Percentiles rank a stretch among this genome's conserved stretches.
Evolutionary conservation across 2,113 vertebrate species (phyloP).

Genomic region (Hirundichthys speculiger): DNA sequence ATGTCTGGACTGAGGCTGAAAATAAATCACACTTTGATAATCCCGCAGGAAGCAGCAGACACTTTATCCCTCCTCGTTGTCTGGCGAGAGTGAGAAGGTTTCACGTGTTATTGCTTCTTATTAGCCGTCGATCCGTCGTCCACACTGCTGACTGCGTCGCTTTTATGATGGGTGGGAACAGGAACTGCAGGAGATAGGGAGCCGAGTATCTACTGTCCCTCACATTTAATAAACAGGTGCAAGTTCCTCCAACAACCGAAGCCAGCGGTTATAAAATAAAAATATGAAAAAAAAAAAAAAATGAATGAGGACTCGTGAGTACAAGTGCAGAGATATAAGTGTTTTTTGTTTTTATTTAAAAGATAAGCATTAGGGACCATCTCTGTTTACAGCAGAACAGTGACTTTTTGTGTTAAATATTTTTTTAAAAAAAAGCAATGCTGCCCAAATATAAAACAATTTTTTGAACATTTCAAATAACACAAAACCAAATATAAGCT

Average conservation of each 20-base stretch:
- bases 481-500: constrained; percentile 91
- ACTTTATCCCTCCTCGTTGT: constrained; percentile 23
- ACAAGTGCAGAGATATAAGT: constrained; percentile 78
- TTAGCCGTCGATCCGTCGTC: constrained; percentile 31
- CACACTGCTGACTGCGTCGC: constrained; percentile 57
- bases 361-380: constrained; percentile 87
- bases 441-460: constrained; percentile 94
- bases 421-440: constrained; percentile 88
- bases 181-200: constrained; percentile 39
- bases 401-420: constrained; percentile 93
- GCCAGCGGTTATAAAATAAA: no score
- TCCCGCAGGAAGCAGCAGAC: constrained; percentile 6
- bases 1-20: constrained; percentile 19
- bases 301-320: not conserved
- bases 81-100: constrained; percentile 23
- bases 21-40: constrained; percentile 7
- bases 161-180: constrained; percentile 67
- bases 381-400: constrained; percentile 93
- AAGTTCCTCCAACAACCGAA: not conserved
- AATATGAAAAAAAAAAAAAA: not conserved
- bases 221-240: constrained; percentile 30
- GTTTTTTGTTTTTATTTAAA: constrained; percentile 91
- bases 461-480: constrained; percentile 89
- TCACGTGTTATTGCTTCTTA: constrained; percentile 34
- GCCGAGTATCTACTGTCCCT: not conserved